A percentile compares a stretch with the other conserved stretches of the same genome.
These are phyloP conservation scores for Drosophila anomalata DNA, from an alignment of 2,888 invertebrate genomes.

Conservation along the genomic window DNA sequence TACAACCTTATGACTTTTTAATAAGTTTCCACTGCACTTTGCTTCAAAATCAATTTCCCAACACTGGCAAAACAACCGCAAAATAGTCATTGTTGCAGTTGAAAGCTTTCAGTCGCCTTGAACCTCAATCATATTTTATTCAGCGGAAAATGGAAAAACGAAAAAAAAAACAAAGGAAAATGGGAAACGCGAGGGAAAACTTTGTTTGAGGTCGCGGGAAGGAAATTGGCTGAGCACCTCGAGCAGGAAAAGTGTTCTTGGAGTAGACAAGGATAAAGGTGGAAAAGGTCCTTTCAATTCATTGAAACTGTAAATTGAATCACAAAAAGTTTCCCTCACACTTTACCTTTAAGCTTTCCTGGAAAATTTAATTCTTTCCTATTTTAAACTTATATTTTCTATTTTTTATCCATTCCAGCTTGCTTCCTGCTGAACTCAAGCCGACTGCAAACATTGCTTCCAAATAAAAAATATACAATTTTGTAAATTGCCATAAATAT, in stretches of 20 bases:
- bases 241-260: conserved; percentile 20
- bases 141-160: conserved; percentile 26
- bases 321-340: conserved; percentile 5
- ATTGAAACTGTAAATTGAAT: conserved; percentile 27
- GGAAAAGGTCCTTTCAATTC: conserved; percentile 19
- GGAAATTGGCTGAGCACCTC: conserved; percentile 14
- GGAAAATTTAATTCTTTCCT: neutral
- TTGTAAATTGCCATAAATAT: conserved; percentile 51
- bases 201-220: conserved; percentile 14
- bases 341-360: neutral
- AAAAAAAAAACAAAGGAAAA: conserved; percentile 17
- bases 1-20: conserved; percentile 35
- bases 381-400: neutral
- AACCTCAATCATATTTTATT: conserved; percentile 51
- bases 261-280: conserved; percentile 5
- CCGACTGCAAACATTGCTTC: conserved; percentile 61
- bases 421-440: conserved; percentile 15
- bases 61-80: conserved; percentile 35
- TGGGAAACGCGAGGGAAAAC: conserved; percentile 18
- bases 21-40: conserved; percentile 16
- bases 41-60: conserved; percentile 40
- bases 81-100: conserved; percentile 48
- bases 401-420: conserved; percentile 33
- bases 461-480: conserved; percentile 16
- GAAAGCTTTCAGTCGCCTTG: conserved; percentile 45